Evolutionary conservation across 2,888 invertebrate genomes (phyloP), one percentile per base, ranked within the genome.

Genomic region (Linyphia triangularis): DNA sequence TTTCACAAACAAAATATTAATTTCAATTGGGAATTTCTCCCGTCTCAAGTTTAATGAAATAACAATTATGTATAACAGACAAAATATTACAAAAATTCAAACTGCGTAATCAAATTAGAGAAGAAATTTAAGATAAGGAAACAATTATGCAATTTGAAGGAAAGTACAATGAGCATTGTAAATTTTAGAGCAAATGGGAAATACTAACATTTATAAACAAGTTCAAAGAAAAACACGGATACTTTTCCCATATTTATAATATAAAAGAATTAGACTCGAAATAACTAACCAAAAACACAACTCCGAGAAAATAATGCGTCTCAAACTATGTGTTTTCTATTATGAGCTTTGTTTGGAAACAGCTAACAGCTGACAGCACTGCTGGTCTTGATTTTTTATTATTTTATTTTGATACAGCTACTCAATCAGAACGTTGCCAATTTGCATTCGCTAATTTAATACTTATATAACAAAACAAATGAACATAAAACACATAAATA

Each of bases 341-440:
- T 51, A 73, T 19, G 19, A 33, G 73, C 57, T 73, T 73, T 73
- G 73, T 73, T 73, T 51, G 51, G 33, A 59, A 28, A 59, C 59
- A 73, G 28, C 57, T 3, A 73, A 73, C 73, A 73, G 73, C 73
- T 73, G 73, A 73, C 73, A 30, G n/a, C 16, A n/a, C 19, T 19
- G 19, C 13, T 30, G 33, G 9, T 33, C 13, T 30, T 28, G 30
- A 24, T 19, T 28, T 57, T 57, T 73, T 73, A 13, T n/a, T 67
- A 26, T 67, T 30, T 67, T 67, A 30, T 59, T 59, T 59, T 59
- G 28, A 30, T 73, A 59, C 59, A 59, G 22, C 73, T 59, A 73
- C 72, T 72, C 28, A 19, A 16, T 5, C 1, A 57, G 33, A 24
- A 24, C 10, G 37, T 37, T 69, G 69, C 69, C 69, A 69, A 24